These are phyloP conservation scores for Cyprinodon variegatus DNA, from an alignment of 2,113 vertebrate genomes.

Conservation along the genomic window DNA sequence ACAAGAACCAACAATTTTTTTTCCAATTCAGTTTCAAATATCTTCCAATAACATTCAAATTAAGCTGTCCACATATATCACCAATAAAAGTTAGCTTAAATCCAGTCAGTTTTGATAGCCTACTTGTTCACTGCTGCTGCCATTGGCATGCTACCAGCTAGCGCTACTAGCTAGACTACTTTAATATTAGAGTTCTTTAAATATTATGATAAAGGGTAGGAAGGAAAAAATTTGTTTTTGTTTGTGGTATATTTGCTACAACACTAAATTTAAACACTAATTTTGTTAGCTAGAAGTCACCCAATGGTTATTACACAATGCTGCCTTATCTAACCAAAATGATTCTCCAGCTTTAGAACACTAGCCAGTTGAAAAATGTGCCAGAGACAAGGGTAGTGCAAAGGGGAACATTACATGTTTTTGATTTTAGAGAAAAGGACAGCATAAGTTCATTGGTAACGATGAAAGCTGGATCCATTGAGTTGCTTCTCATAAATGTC, in stretches of 20 bases:
- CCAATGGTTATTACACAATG: not conserved
- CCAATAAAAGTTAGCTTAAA: slow-evolving; percentile 26
- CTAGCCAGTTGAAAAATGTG: slow-evolving; percentile 15
- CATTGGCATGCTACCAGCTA: not conserved
- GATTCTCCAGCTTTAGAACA: not conserved
- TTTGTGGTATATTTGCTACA: slow-evolving; percentile 8
- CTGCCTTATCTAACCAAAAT: not conserved
- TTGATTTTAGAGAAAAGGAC: slow-evolving; percentile 2
- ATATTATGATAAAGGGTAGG: not conserved
- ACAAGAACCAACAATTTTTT: slow-evolving; percentile 15
- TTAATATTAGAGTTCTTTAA: slow-evolving; percentile 2
- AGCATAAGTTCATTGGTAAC: not conserved
- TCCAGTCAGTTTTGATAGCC: not conserved
- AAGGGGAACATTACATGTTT: slow-evolving; percentile 25
- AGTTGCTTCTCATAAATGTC: slow-evolving; percentile 31
- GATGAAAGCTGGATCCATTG: not conserved
- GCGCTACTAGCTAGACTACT: not conserved
- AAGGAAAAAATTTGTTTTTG: slow-evolving; percentile 8
- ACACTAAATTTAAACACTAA: not conserved
- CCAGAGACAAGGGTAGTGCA: slow-evolving; percentile 29
- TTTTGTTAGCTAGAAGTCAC: not conserved
- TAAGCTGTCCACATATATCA: slow-evolving; percentile 18
- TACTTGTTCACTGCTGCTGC: slow-evolving; percentile 15
- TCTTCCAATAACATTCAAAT: slow-evolving; percentile 6
- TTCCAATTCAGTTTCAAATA: slow-evolving; percentile 28